Conservation (phyloP, 2,113 vertebrate genomes). For the Lichenostomus cassidix region DNA sequence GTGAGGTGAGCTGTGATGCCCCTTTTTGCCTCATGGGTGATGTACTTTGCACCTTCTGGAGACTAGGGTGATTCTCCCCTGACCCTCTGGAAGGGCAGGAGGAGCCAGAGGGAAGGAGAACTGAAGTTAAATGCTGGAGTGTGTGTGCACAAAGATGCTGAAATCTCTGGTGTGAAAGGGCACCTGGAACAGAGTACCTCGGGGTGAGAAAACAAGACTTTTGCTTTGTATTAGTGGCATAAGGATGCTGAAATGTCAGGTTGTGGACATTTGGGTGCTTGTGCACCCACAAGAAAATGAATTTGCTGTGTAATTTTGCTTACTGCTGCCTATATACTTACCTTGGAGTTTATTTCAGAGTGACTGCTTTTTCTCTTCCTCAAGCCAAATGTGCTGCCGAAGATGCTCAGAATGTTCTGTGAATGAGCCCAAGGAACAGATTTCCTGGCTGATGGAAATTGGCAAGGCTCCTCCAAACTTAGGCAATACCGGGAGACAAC, state of each 20-base stretch:
- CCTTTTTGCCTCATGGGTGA: background rate
- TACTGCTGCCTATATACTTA: background rate
- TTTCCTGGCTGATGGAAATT: slow-evolving; percentile 36
- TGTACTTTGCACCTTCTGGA: background rate
- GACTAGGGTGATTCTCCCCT: background rate
- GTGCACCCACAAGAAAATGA: background rate
- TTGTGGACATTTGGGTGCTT: background rate
- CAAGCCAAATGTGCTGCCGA: background rate
- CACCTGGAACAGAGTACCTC: background rate
- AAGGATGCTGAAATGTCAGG: background rate
- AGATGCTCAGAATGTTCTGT: slow-evolving; percentile 35
- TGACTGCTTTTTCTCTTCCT: background rate
- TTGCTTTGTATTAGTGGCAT: background rate
- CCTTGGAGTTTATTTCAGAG: background rate
- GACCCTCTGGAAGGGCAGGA: background rate
- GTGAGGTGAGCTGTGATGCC: background rate
- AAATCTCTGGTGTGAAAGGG: background rate
- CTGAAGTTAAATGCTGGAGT: background rate
- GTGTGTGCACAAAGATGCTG: background rate
- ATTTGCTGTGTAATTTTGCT: background rate
- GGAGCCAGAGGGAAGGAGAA: background rate
- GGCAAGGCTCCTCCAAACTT: background rate
- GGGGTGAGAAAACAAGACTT: background rate
- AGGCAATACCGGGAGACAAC: slow-evolving; percentile 6
- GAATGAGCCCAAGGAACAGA: slow-evolving; percentile 40